phyloP scores from a whole-genome alignment of 2,888 invertebrate genomes.

The Andrena camellia region DNA sequence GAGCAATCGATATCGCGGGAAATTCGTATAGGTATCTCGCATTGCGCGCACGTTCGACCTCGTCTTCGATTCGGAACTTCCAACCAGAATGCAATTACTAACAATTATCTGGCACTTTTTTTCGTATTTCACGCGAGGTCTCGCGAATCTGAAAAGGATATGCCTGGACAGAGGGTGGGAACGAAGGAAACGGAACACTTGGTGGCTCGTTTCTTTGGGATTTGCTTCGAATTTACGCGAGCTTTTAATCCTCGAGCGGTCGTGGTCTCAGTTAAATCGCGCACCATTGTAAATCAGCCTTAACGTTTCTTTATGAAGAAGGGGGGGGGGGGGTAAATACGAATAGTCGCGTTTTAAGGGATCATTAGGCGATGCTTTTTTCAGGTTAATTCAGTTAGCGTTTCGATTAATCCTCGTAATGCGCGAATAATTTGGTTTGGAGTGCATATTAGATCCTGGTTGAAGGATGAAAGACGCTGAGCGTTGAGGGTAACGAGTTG shows the following conservation, averaged over 20 bases:
- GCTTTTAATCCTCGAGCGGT: slow-evolving; percentile 3
- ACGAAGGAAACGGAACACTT: not conserved
- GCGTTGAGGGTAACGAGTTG: too few species aligned
- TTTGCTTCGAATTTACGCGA: slow-evolving; percentile 5
- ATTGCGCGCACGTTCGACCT: not conserved
- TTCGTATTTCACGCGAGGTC: not conserved
- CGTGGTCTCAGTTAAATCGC: not conserved
- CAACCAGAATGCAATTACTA: not conserved
- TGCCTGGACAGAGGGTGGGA: not conserved
- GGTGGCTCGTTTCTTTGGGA: not conserved
- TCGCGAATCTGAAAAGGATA: not conserved
- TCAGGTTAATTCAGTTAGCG: not conserved
- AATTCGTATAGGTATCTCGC: not conserved
- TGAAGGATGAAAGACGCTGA: not conserved
- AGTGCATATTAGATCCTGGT: not conserved
- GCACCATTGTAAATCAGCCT: not conserved
- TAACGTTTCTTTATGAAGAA: not conserved
- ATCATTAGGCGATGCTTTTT: not conserved
- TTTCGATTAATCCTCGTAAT: not conserved
- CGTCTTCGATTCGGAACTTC: not conserved
- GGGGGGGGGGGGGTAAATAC: not conserved
- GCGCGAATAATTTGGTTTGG: not conserved
- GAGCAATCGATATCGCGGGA: not conserved
- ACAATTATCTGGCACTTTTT: slow-evolving; percentile 4
- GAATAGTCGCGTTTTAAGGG: not conserved